Conservation (phyloP, 64 coral and sea anemone species). For the Actinia tenebrosa region DNA sequence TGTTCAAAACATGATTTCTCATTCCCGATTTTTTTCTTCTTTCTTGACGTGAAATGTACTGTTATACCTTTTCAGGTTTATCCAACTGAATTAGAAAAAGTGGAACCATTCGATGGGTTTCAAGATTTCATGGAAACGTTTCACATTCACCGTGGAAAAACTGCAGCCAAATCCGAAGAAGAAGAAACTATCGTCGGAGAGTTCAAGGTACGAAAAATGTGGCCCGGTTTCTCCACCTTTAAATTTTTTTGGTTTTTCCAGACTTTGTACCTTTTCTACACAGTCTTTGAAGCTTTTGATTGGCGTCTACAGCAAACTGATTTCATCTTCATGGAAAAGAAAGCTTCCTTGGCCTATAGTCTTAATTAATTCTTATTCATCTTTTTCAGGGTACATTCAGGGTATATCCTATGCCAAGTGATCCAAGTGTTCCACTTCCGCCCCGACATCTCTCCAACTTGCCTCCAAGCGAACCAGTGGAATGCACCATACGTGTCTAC, state of each 20-base stretch:
- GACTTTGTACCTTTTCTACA: no score
- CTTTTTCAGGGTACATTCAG: conserved; percentile 76
- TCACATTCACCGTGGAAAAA: conserved; percentile 89
- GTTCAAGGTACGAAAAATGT: conserved; percentile 68
- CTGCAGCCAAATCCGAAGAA: conserved; percentile 52
- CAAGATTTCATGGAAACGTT: conserved; percentile 98
- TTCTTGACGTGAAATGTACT: neutral
- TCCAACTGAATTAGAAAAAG: conserved; percentile 77
- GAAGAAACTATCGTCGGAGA: conserved; percentile 87
- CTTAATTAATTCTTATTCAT: neutral
- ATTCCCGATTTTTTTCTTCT: no score
- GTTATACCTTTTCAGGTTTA: conserved; percentile 60
- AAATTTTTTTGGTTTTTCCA: neutral
- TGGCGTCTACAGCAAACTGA: neutral
- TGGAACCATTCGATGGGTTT: conserved; percentile 74
- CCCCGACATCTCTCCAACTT: conserved; percentile 72
- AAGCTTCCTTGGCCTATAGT: neutral
- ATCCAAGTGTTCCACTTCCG: conserved; percentile 81
- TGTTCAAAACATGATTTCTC: no score
- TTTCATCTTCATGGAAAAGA: neutral
- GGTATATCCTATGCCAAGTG: conserved; percentile 94
- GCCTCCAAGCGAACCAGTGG: conserved; percentile 91
- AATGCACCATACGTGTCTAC: conserved; percentile 81
- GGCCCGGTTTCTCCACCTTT: neutral
- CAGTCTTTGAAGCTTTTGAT: no score